phyloP scores from a whole-genome alignment of 2,797 vertebrate genomes.

The Lutjanus campechanus region DNA sequence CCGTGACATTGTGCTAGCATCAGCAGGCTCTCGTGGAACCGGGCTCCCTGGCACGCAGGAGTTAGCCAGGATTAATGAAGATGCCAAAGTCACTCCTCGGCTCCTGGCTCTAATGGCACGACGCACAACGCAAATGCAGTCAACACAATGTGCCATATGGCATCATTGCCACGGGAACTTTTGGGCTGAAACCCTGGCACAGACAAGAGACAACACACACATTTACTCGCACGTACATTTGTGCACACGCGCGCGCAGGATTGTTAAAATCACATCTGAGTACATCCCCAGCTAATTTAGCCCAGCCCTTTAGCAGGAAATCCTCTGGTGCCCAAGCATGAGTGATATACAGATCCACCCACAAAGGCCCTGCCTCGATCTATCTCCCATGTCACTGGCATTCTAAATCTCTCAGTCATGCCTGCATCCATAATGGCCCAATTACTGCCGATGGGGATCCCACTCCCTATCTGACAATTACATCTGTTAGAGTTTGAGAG shows the following conservation, averaged over 20 bases:
- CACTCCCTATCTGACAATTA: conserved; percentile 87
- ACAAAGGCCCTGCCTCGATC: conserved; percentile 71
- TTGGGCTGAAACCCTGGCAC: conserved; percentile 49
- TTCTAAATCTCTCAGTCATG: conserved; percentile 83
- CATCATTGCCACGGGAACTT: conserved; percentile 72
- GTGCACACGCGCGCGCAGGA: conserved; percentile 3
- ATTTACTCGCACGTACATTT: conserved; percentile 33
- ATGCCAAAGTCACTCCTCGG: conserved; percentile 78
- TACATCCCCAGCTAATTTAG: conserved; percentile 57
- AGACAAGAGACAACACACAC: conserved; percentile 35
- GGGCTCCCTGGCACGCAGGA: conserved; percentile 69
- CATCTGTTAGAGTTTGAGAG: conserved; percentile 87
- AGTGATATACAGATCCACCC: conserved; percentile 75
- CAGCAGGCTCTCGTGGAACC: conserved; percentile 70
- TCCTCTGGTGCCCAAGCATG: conserved; percentile 70
- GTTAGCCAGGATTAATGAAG: conserved; percentile 86
- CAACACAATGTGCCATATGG: conserved; percentile 84
- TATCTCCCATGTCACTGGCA: conserved; percentile 83
- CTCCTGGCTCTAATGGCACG: conserved; percentile 82
- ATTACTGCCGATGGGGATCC: conserved; percentile 87
- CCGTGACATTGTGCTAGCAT: conserved; percentile 78
- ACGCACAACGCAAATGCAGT: conserved; percentile 73
- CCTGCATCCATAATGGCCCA: conserved; percentile 88
- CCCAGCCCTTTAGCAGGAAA: conserved; percentile 56
- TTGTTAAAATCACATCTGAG: conserved; percentile 69